Percentiles rank a stretch among this genome's conserved stretches.
Evolutionary conservation across 1,140 invertebrate species (phyloP).

Genomic region (Platorchestia sp.): DNA sequence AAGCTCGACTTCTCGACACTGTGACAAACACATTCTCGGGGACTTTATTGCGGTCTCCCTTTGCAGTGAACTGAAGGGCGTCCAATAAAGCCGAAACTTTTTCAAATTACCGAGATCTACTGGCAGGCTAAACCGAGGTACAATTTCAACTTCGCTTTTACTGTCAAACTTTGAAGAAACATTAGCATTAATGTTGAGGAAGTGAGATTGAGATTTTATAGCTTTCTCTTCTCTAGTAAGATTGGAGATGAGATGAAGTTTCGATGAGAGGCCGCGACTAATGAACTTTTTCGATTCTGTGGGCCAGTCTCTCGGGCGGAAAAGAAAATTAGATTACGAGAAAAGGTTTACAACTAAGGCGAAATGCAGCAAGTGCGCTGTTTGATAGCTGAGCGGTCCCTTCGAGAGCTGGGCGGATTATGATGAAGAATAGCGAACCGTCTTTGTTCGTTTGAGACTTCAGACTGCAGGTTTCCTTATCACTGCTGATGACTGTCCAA

Average conservation of each 20-base stretch:
- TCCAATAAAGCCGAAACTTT: not conserved
- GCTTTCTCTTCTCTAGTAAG: not conserved
- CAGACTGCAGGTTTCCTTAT: too few relatives aligned
- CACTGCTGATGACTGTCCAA: too few relatives aligned
- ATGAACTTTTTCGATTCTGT: not conserved
- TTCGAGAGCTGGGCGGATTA: not conserved
- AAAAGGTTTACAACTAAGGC: not conserved
- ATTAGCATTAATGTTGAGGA: constrained; percentile 9
- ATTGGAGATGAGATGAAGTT: not conserved
- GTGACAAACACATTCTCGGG: not conserved
- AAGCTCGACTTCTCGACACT: not conserved
- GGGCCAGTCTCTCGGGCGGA: not conserved
- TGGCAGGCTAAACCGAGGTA: not conserved
- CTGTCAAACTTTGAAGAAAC: not conserved
- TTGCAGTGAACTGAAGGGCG: not conserved
- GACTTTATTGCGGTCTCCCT: not conserved
- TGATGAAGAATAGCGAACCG: too few relatives aligned
- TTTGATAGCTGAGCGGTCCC: not conserved
- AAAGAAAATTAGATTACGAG: not conserved
- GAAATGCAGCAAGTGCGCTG: not conserved
- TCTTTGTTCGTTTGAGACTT: too few relatives aligned
- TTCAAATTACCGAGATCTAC: not conserved
- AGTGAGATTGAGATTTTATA: not conserved
- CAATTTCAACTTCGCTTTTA: not conserved
- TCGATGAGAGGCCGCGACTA: not conserved